Conservation (phyloP, 2,797 vertebrate genomes). For the Percopsis omiscomaycus region DNA sequence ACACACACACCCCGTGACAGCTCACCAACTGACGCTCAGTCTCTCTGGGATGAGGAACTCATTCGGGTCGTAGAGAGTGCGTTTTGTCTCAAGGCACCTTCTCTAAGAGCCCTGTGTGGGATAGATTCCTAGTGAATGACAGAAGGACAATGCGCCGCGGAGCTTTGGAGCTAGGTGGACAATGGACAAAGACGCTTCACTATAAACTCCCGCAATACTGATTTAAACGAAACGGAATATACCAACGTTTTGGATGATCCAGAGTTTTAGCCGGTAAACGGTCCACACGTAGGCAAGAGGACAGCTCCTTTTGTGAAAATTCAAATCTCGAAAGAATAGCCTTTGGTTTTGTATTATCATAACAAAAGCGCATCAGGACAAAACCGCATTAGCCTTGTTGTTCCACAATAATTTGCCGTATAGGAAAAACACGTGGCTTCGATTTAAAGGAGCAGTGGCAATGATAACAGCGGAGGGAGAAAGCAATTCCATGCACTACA, state of each 20-base stretch:
- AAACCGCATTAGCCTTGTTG: constrained; percentile 40
- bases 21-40: constrained; percentile 13
- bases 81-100: constrained; percentile 40
- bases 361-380: constrained; percentile 60
- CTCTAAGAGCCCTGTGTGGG: constrained; percentile 1
- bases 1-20: constrained; percentile 18
- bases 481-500: constrained; percentile 28
- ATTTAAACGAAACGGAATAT: constrained; percentile 39
- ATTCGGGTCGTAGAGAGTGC: constrained; percentile 40
- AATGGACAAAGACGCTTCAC: constrained; percentile 6
- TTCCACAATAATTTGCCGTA: constrained; percentile 23
- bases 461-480: constrained; percentile 44
- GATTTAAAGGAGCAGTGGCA: constrained; percentile 54
- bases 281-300: constrained; percentile 13
- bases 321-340: constrained; percentile 31
- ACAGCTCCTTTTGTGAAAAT: constrained; percentile 28
- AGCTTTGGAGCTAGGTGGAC: neutral
- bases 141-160: neutral
- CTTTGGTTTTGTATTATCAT: constrained; percentile 49
- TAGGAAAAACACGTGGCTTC: constrained; percentile 62
- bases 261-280: constrained; percentile 11
- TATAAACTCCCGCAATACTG: constrained; percentile 24
- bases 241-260: constrained; percentile 19
- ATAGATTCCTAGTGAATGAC: neutral
- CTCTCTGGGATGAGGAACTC: constrained; percentile 39